Evolutionary conservation across 1,140 invertebrate species (phyloP).

Genomic region (Lutraria rhynchaena): DNA sequence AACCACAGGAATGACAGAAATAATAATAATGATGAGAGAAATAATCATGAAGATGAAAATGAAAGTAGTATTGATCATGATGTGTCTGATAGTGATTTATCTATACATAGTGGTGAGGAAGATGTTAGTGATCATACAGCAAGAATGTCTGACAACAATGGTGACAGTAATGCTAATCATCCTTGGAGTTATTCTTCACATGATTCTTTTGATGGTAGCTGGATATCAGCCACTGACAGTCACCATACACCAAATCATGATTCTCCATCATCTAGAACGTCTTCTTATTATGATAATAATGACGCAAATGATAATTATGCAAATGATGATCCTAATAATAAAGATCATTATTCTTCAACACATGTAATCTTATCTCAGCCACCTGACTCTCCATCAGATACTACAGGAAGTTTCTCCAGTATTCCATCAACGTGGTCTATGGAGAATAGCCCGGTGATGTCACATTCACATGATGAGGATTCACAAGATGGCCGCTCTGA

Average conservation of each 20-base stretch:
- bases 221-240: background rate
- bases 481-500: background rate
- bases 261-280: background rate
- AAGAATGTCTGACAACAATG: background rate
- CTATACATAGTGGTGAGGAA: background rate
- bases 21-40: background rate
- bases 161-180: background rate
- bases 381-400: slow-evolving; percentile 47
- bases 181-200: background rate
- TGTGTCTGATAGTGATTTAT: background rate
- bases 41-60: background rate
- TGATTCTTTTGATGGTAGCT: background rate
- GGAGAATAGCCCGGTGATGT: background rate
- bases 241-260: background rate
- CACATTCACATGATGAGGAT: too few relatives aligned
- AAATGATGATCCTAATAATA: background rate
- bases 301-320: background rate
- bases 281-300: background rate
- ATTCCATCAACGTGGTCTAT: slow-evolving; percentile 35
- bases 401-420: slow-evolving; percentile 35
- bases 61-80: background rate
- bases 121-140: background rate
- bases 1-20: background rate
- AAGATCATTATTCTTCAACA: background rate
- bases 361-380: slow-evolving; percentile 50